Percentiles rank a stretch among this genome's conserved stretches.
phyloP scores from a whole-genome alignment of 2,113 vertebrate species.

The Oncorhynchus tshawytscha region DNA sequence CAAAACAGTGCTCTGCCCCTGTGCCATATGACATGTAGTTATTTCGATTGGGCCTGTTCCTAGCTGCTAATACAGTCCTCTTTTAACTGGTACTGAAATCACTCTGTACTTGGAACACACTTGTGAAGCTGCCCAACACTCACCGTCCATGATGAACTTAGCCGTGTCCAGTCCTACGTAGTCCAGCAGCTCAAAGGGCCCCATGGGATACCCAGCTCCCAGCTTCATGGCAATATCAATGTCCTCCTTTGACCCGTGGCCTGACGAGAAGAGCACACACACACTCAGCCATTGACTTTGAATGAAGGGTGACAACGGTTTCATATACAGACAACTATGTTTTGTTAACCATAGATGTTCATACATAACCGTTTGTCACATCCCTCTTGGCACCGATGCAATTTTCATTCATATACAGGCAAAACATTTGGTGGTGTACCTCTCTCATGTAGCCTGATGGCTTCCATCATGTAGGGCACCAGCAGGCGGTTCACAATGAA shows the following conservation, averaged over 20 bases:
- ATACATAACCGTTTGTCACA: too few relatives aligned
- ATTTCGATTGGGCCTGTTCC: too few relatives aligned
- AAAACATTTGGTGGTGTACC: constrained; percentile 63
- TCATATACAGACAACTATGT: too few relatives aligned
- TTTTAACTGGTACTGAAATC: too few relatives aligned
- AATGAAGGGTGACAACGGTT: too few relatives aligned
- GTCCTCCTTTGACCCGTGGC: constrained; percentile 95
- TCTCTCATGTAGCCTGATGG: constrained; percentile 86
- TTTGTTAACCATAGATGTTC: too few relatives aligned
- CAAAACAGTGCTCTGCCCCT: too few relatives aligned
- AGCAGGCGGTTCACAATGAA: constrained; percentile 96
- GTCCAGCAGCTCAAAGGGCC: constrained; percentile 93
- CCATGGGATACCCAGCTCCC: constrained; percentile 95
- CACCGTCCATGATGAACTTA: constrained; percentile 94
- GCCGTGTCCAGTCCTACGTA: constrained; percentile 92
- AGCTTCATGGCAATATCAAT: constrained; percentile 95
- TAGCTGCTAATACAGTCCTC: too few relatives aligned
- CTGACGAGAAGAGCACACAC: constrained; percentile 61
- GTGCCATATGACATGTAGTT: too few relatives aligned
- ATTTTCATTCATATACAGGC: too few relatives aligned
- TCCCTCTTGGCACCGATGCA: too few relatives aligned
- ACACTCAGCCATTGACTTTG: too few relatives aligned
- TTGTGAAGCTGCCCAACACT: constrained; percentile 22
- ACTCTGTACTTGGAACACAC: neutral
- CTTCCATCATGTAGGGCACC: constrained; percentile 89